Evolutionary conservation across 2,888 invertebrate species (phyloP).

Genomic region (Hipparchia sbordonii): DNA sequence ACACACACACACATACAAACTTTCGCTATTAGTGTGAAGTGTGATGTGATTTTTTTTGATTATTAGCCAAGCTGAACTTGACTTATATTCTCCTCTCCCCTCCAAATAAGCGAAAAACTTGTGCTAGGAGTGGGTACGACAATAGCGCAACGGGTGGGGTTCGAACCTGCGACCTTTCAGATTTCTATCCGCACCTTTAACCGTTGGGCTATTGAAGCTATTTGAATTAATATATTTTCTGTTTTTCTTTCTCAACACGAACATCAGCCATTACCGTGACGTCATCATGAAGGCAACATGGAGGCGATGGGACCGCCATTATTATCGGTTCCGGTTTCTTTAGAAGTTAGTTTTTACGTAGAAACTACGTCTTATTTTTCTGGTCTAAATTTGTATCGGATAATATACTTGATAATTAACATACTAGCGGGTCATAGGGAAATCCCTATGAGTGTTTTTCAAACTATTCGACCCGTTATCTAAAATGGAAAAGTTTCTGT

Average conservation of each 20-base stretch:
- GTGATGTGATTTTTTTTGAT: no score
- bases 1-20: no score
- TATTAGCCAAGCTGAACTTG: no score
- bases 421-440: neutral
- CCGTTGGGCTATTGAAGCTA: no score
- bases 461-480: neutral
- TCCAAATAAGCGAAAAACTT: no score
- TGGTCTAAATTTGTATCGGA: neutral
- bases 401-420: neutral
- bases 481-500: neutral
- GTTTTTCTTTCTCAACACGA: neutral
- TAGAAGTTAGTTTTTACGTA: conserved; percentile 1
- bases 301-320: neutral
- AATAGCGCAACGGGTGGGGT: no score
- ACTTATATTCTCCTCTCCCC: no score
- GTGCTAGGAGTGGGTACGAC: no score
- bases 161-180: no score
- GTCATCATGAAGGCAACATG: neutral
- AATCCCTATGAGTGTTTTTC: neutral
- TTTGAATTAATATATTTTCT: neutral
- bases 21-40: no score
- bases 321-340: conserved; percentile 12
- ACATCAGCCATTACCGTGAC: neutral
- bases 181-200: no score
- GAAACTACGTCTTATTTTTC: conserved; percentile 1